Base-by-base conservation (phyloP, 2,888 invertebrate species). In the Agrotis puta region DNA sequence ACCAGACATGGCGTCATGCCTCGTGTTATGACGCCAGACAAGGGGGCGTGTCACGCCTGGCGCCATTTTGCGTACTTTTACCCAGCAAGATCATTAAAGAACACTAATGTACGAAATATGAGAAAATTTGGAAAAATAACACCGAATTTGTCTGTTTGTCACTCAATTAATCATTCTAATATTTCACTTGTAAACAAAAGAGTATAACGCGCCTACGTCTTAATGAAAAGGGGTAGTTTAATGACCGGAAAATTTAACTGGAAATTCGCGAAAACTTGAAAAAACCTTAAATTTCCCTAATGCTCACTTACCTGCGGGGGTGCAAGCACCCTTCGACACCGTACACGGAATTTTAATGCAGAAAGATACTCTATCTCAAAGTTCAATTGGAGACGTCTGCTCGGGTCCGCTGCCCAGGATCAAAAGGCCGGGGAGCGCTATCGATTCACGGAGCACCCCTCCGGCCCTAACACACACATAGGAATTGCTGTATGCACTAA, bases 401-500 rank as follows among this genome's bases (percentile, higher is more conserved):
- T 78, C 54, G 20, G 54, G 33, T 22, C 58, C 45, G 50, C 63
- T 22, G 53, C 67, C 27, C 47, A 14, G 63, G 58, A 59, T 48
- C 13, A 63, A 79, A 74, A 67, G 58, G 62, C 13, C 33, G 73
- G 27, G 24, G 24, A 18, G 9, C 13, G 24, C 50, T 58, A 79
- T 59, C 20, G 72, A 66, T 63, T 63, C n/a, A 16, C 13, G 16
- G 22, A 48, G 27, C 22, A 54, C 50, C 74, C 67, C 63, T 45
- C 16, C 11, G 11, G 50, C 13, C 24, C 54, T 24, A 45, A 54
- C 67, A n/a, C 58, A 63, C 63, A 79, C 58, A 73, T 45, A 79
- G 51, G 63, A 7, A 33, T 58, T 71, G 53, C 18, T n/a, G 16
- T 18, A 47, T 74, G 68, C 58, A 63, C 77, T 75, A 70, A 64